Conservation (phyloP, 1,140 invertebrate genomes). For the Lerema accius region DNA sequence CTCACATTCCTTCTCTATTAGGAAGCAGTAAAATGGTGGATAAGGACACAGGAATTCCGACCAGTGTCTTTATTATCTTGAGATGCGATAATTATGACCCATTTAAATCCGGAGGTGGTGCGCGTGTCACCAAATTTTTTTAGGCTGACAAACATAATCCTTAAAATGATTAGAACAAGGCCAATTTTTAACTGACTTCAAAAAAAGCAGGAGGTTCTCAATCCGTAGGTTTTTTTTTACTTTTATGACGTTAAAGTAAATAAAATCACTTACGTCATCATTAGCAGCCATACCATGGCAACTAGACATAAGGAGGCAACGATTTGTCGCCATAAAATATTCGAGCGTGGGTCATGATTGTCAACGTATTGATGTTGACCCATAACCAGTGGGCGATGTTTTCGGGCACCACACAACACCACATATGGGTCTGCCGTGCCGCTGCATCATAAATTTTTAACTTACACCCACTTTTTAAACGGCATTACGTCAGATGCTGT, state of each 20-base stretch:
- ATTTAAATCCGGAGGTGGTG: not conserved
- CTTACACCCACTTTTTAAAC: slow-evolving; percentile 23
- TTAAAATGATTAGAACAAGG: too few relatives aligned
- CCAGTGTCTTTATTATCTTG: slow-evolving; percentile 7
- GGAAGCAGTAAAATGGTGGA: not conserved
- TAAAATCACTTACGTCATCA: too few relatives aligned
- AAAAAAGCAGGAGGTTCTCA: too few relatives aligned
- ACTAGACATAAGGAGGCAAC: slow-evolving; percentile 6
- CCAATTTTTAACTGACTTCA: too few relatives aligned
- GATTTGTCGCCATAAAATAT: not conserved
- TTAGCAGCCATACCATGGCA: too few relatives aligned
- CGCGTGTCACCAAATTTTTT: slow-evolving; percentile 12
- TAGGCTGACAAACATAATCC: too few relatives aligned
- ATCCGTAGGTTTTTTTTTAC: too few relatives aligned
- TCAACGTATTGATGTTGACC: slow-evolving; percentile 10
- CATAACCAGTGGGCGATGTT: slow-evolving; percentile 14
- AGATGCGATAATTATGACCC: not conserved
- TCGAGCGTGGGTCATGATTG: not conserved
- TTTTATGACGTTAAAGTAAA: too few relatives aligned
- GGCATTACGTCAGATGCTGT: slow-evolving; percentile 20
- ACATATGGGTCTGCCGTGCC: slow-evolving; percentile 22
- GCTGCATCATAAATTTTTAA: slow-evolving; percentile 23
- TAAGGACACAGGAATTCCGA: slow-evolving; percentile 1
- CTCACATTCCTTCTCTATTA: not conserved
- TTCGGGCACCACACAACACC: slow-evolving; percentile 7